Evolutionary conservation across 1,140 invertebrate genomes (phyloP), one percentile per base, ranked within the genome.

Genomic region (Heliconius melpomene): DNA sequence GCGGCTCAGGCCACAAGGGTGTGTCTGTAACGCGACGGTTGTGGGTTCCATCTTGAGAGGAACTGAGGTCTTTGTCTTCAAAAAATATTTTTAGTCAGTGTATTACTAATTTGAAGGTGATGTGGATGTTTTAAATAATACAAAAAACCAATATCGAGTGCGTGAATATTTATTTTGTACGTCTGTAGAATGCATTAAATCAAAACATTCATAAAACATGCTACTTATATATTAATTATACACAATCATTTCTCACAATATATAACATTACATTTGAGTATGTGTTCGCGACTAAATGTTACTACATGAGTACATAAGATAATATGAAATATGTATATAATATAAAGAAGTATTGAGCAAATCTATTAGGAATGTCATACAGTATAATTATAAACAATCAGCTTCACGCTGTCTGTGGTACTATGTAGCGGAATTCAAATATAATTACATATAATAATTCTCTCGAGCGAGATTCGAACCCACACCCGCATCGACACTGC

Each of bases 91-190:
- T 46, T 46, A 13, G 40, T 6, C 3, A 13, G 16, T 46, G 40
- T 46, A 46, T 46, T 46, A 40, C 40, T 46, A 46, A 46, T 13
- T 46, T 71, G 0, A 23, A n/a, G 20, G 7, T 72, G 8, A 11
- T 20, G n/a, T 9, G 23, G 36, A n/a, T 26, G 71, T 72, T 60
- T 73, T 13, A 87, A 88, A 88, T 85, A 84, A 91, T 85, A 88
- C 84, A 85, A 86, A 36, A 72, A 57, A 16, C 23, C 60, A 29
- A 29, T 29, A 38, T 89, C 90, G 89, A 92, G 91, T 93, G 91
- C 91, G 87, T 88, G 83, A 90, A 88, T 91, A 86, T 93, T 93
- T 93, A 93, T 92, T 94, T 92, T 93, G 90, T 91, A 93, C 87
- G 90, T 89, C 81, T 86, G 86, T 90, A 89, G 88, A 91, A 91